Percentiles rank a stretch among this genome's conserved stretches.
phyloP scores from a whole-genome alignment of 2,888 invertebrate genomes.

The Thera britannica region DNA sequence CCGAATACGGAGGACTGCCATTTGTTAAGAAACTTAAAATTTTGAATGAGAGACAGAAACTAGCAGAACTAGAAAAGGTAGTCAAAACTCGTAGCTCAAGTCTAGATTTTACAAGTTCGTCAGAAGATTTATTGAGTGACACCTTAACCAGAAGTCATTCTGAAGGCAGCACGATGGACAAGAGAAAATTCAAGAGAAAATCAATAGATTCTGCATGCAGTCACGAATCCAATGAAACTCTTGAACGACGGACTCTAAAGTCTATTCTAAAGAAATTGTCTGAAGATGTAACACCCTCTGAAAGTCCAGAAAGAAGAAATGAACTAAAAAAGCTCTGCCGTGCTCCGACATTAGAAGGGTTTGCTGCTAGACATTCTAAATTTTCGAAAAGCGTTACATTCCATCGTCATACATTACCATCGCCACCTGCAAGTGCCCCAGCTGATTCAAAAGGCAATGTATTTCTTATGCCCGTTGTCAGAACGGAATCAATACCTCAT shows the following conservation, averaged over 20 bases:
- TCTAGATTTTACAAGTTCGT: slow-evolving; percentile 88
- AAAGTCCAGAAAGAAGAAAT: slow-evolving; percentile 78
- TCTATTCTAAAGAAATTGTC: slow-evolving; percentile 94
- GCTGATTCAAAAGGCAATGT: slow-evolving; percentile 64
- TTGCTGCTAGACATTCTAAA: slow-evolving; percentile 94
- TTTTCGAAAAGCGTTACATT: slow-evolving; percentile 95
- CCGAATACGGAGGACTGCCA: slow-evolving; percentile 93
- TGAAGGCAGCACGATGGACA: slow-evolving; percentile 91
- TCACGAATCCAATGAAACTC: slow-evolving; percentile 90
- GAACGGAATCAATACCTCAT: slow-evolving; percentile 44
- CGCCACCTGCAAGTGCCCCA: slow-evolving; percentile 87
- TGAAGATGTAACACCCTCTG: slow-evolving; percentile 85
- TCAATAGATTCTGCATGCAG: slow-evolving; percentile 69
- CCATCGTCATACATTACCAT: slow-evolving; percentile 92
- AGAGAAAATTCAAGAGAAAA: slow-evolving; percentile 77
- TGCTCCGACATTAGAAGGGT: slow-evolving; percentile 94
- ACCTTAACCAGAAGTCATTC: slow-evolving; percentile 91
- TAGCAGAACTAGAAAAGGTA: slow-evolving; percentile 91
- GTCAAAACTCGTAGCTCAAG: slow-evolving; percentile 92
- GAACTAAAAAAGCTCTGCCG: slow-evolving; percentile 89
- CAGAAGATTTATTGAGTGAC: slow-evolving; percentile 84
- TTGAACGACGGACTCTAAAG: slow-evolving; percentile 92
- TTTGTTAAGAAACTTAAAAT: slow-evolving; percentile 96
- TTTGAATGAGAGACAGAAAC: slow-evolving; percentile 93
- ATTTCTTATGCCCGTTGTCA: slow-evolving; percentile 69